A percentile compares a stretch with the other conserved stretches of the same genome.
Conservation (phyloP, 1,140 invertebrate species). For the Drosophila aff. region DNA sequence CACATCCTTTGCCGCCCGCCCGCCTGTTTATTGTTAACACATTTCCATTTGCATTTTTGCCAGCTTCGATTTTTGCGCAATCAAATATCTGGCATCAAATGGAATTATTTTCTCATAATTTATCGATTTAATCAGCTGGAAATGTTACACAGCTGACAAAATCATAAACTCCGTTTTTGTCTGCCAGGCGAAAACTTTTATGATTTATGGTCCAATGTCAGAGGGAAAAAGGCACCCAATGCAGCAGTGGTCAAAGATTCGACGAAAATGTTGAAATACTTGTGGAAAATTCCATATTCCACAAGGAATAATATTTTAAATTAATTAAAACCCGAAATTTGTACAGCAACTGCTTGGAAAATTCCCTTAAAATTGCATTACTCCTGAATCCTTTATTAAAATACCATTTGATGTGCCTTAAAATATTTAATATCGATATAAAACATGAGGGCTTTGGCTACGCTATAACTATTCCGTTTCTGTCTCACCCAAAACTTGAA, state of each 20-base stretch:
- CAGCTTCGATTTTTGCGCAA: constrained; percentile 24
- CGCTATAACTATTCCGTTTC: neutral
- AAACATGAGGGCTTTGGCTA: neutral
- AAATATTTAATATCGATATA: too few species aligned
- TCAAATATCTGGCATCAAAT: constrained; percentile 58
- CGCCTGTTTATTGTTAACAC: constrained; percentile 47
- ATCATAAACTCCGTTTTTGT: constrained; percentile 72
- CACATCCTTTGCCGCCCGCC: neutral
- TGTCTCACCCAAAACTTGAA: neutral
- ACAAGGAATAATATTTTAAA: neutral
- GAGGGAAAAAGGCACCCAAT: constrained; percentile 14
- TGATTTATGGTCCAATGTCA: constrained; percentile 49
- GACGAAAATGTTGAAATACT: constrained; percentile 2
- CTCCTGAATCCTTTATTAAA: neutral
- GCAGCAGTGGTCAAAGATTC: constrained; percentile 15
- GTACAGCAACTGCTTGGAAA: neutral
- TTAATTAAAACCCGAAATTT: neutral
- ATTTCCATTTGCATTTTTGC: constrained; percentile 44
- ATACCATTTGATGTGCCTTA: too few species aligned
- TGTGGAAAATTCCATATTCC: neutral
- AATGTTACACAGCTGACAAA: constrained; percentile 82
- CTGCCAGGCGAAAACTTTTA: constrained; percentile 52
- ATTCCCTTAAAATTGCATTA: too few species aligned
- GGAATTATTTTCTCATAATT: constrained; percentile 78
- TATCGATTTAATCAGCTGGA: constrained; percentile 82